Percentiles rank a stretch among this genome's conserved stretches.
Evolutionary conservation across 1,140 invertebrate genomes (phyloP).

Genomic region (Trissolcus basalis): DNA sequence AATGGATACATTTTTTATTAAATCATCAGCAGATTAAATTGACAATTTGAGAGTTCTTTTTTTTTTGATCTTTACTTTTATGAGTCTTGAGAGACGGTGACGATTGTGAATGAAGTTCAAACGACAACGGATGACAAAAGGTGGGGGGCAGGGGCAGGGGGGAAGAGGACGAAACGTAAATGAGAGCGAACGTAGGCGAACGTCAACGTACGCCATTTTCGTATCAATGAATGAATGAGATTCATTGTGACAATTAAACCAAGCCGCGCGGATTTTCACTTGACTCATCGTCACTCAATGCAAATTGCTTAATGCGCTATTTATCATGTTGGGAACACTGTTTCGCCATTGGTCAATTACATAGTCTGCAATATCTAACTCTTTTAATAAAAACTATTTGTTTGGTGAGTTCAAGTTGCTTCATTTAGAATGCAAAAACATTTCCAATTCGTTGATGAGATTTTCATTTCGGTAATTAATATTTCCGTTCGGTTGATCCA

Average conservation of each 20-base stretch:
- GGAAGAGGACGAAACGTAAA: no score
- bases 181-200: conserved; percentile 56
- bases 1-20: no score
- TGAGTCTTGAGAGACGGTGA: conserved; percentile 15
- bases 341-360: conserved; percentile 11
- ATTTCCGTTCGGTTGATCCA: not conserved
- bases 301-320: conserved; percentile 55
- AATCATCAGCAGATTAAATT: no score
- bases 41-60: no score
- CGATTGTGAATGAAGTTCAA: conserved; percentile 45
- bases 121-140: conserved; percentile 15
- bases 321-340: conserved; percentile 36
- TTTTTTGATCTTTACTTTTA: no score
- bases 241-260: conserved; percentile 58
- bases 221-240: conserved; percentile 56
- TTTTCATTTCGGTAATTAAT: not conserved
- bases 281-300: conserved; percentile 52
- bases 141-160: conserved; percentile 3
- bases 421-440: no score
- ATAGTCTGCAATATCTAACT: conserved; percentile 10
- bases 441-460: no score
- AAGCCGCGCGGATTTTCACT: conserved; percentile 50
- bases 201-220: conserved; percentile 55
- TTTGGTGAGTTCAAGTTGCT: no score
- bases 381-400: conserved; percentile 29